phyloP scores from a whole-genome alignment of 2,113 vertebrate species.

The Gambusia holbrooki region DNA sequence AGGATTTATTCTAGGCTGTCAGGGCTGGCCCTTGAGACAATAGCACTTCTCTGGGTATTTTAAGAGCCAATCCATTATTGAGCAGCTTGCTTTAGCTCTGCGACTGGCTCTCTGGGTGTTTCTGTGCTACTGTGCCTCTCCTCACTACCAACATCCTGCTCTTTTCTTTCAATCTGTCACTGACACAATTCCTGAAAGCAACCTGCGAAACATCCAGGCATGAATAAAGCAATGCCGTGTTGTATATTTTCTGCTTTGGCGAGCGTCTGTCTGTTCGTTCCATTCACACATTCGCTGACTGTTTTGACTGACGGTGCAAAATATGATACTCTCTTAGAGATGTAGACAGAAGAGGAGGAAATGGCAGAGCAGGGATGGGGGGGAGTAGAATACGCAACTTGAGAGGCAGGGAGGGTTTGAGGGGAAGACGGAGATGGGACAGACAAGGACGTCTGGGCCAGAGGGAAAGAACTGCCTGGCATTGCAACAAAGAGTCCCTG shows the following conservation, averaged over 20 bases:
- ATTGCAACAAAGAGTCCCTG: neutral
- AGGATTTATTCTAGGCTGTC: slow-evolving; percentile 50
- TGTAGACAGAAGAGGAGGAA: slow-evolving; percentile 37
- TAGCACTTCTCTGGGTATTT: slow-evolving; percentile 62
- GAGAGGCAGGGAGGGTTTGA: slow-evolving; percentile 45
- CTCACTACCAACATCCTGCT: neutral
- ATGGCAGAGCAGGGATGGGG: neutral
- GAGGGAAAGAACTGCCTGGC: slow-evolving; percentile 32
- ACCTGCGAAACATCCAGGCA: neutral
- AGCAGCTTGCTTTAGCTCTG: slow-evolving; percentile 49
- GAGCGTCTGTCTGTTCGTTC: slow-evolving; percentile 14
- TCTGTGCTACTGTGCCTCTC: slow-evolving; percentile 3
- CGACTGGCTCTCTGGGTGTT: slow-evolving; percentile 17
- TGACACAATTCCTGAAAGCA: fast-evolving
- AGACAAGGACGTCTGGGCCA: slow-evolving; percentile 60
- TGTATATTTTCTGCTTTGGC: slow-evolving; percentile 1
- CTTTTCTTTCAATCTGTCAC: neutral
- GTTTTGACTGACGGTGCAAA: slow-evolving; percentile 60
- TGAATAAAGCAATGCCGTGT: neutral
- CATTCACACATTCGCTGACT: slow-evolving; percentile 54
- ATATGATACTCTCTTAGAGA: slow-evolving; percentile 65
- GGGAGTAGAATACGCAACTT: slow-evolving; percentile 44
- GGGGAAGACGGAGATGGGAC: slow-evolving; percentile 37
- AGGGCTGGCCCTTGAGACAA: slow-evolving; percentile 42
- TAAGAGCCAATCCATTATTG: slow-evolving; percentile 69